Evolutionary conservation across 2,113 vertebrate genomes (phyloP).

Genomic region (Syngnathus typhle): DNA sequence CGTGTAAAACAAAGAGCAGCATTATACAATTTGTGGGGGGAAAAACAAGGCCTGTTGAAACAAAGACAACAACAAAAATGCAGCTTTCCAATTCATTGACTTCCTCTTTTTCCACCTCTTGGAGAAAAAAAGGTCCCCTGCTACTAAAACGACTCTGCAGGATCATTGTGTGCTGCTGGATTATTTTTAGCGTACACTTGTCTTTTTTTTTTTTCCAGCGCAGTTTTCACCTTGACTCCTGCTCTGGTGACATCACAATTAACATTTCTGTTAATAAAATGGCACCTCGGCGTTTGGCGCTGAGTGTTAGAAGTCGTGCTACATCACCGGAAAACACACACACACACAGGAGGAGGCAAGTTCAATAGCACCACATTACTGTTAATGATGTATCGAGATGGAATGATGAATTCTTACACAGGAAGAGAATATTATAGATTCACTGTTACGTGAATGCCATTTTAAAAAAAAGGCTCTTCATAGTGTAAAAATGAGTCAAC

Average conservation of each 20-base stretch:
- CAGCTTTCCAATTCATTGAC: constrained; percentile 65
- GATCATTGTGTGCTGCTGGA: constrained; percentile 55
- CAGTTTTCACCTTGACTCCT: constrained; percentile 65
- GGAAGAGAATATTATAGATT: not conserved
- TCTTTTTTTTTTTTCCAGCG: constrained; percentile 48
- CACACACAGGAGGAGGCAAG: constrained; percentile 18
- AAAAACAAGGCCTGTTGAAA: constrained; percentile 62
- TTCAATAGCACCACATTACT: not conserved
- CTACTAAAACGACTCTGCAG: constrained; percentile 61
- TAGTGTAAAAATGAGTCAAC: no score
- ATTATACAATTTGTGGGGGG: constrained; percentile 70
- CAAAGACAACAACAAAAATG: constrained; percentile 63
- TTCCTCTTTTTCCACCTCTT: constrained; percentile 65
- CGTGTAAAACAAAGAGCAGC: constrained; percentile 68
- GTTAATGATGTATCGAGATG: not conserved
- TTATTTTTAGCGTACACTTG: constrained; percentile 55
- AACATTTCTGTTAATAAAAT: constrained; percentile 65
- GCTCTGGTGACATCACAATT: constrained; percentile 64
- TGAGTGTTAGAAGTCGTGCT: not conserved
- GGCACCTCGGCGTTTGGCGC: constrained; percentile 12
- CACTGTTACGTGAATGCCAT: not conserved
- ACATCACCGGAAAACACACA: not conserved
- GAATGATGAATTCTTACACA: not conserved
- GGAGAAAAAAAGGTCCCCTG: constrained; percentile 65
- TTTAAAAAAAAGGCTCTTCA: no score